These are phyloP conservation scores for Camelus dromedarius DNA, from an alignment of 2,113 vertebrate genomes.

Conservation along the genomic window DNA sequence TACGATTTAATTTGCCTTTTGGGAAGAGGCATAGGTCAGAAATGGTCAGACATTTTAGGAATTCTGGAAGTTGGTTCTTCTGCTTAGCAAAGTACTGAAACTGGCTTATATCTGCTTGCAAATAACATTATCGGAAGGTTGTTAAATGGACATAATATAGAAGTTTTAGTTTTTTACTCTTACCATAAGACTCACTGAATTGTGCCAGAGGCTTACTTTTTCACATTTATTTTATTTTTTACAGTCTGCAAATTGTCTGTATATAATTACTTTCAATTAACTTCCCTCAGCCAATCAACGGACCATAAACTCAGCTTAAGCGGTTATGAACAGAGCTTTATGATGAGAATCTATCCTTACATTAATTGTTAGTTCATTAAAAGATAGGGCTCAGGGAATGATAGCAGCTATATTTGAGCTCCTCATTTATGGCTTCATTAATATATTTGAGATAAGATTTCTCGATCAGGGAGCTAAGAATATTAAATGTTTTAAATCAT, in stretches of 20 bases:
- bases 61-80: conserved; percentile 7
- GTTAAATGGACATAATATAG: conserved; percentile 67
- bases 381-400: conserved; percentile 81
- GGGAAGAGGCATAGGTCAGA: not conserved
- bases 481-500: conserved; percentile 63
- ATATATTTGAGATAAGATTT: conserved; percentile 77
- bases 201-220: conserved; percentile 81
- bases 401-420: conserved; percentile 78
- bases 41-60: conserved; percentile 21
- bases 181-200: conserved; percentile 68
- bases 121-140: conserved; percentile 59
- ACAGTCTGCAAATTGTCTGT: conserved; percentile 82
- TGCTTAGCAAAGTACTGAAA: conserved; percentile 40
- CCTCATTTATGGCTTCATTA: conserved; percentile 74
- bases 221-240: conserved; percentile 80
- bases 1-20: not conserved
- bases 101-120: conserved; percentile 61
- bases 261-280: conserved; percentile 89
- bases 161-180: conserved; percentile 68
- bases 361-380: conserved; percentile 86
- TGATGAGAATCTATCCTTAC: conserved; percentile 85
- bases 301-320: conserved; percentile 85
- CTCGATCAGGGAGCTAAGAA: conserved; percentile 25
- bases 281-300: conserved; percentile 84
- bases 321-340: conserved; percentile 83